Base-by-base conservation (phyloP, 2,113 vertebrate species). In the Microcebus lehilahytsara region DNA sequence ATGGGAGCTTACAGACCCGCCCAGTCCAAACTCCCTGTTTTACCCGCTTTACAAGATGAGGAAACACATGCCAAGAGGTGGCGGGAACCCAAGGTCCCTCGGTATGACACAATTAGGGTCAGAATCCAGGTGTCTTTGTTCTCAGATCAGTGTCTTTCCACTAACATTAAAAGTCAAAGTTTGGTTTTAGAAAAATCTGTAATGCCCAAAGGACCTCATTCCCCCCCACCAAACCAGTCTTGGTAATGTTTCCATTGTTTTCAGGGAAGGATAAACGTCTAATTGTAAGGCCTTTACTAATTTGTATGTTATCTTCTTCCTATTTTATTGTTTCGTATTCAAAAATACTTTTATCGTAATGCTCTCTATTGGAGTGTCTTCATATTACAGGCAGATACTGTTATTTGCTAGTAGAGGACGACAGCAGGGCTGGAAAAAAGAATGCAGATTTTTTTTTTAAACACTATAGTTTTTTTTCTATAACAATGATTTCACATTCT, bases 151-250 rank as follows among this genome's bases (percentile, higher is more conserved):
- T n/a, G 60, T 62, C 67, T 69, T 56, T 88, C 37, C 8, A 72
- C 23, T 69, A 77, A 83, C 79, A 37, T 40, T 95, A 30, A 56
- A 96, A 79, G 37, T 93, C 64, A 89, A 60, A 78, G 72, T 87
- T 79, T 62, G 25, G 19, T 62, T 94, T 20, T 66, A 96, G 95
- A 93, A 98, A 96, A 93, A 64, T 69, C 58, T 51, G 10, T n/a
- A 75, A 27, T 92, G 66, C 30, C 46, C 72, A 19, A 85, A 95
- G 95, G 83, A 89, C 20, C 53, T 95, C 62, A 89, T 27, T 51
- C 32, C 56, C 19, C 53, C 34, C 32, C 42, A 13, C 12, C 72
- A 90, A 94, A 53, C 53, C 51, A 64, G 49, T 71, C 80, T 95
- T 75, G 64, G 19, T 79, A 74, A 96, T 93, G 87, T 96, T 91